These are phyloP conservation scores for Pseudobourletiella spinata DNA, from an alignment of 1,140 invertebrate genomes.

Conservation along the genomic window DNA sequence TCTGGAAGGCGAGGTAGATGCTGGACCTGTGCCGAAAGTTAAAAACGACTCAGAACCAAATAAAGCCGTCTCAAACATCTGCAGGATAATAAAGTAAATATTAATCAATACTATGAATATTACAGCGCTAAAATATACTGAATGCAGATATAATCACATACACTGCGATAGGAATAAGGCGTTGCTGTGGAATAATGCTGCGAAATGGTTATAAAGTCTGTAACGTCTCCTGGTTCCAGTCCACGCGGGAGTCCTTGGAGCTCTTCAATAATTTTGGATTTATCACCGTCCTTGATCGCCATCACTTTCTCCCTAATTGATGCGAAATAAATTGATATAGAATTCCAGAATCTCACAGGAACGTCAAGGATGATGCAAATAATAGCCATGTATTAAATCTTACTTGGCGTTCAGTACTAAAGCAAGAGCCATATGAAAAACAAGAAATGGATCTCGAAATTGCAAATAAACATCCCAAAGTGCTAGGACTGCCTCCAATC, in stretches of 20 bases:
- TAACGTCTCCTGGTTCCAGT: constrained; percentile 85
- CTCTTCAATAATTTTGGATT: constrained; percentile 62
- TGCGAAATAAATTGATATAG: not conserved
- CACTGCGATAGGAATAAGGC: constrained; percentile 79
- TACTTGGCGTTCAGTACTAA: constrained; percentile 91
- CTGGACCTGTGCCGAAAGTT: constrained; percentile 44
- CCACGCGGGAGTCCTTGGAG: constrained; percentile 69
- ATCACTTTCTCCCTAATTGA: constrained; percentile 67
- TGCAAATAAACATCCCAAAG: constrained; percentile 99
- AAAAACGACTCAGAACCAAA: constrained; percentile 45
- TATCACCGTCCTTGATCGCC: constrained; percentile 57
- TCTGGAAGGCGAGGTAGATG: constrained; percentile 40
- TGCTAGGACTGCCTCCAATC: constrained; percentile 69
- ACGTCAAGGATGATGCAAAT: too few relatives aligned
- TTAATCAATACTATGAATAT: not conserved
- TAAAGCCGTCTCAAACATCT: constrained; percentile 37
- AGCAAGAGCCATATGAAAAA: constrained; percentile 89
- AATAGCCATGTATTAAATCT: constrained; percentile 32
- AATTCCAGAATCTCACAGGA: not conserved
- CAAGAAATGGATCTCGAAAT: constrained; percentile 89
- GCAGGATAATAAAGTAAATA: constrained; percentile 8
- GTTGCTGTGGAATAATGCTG: constrained; percentile 89
- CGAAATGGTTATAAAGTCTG: constrained; percentile 90
- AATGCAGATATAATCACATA: constrained; percentile 28
- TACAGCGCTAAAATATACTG: not conserved